Conservation (phyloP, 2,113 vertebrate species). For the Chaetura pelagica region DNA sequence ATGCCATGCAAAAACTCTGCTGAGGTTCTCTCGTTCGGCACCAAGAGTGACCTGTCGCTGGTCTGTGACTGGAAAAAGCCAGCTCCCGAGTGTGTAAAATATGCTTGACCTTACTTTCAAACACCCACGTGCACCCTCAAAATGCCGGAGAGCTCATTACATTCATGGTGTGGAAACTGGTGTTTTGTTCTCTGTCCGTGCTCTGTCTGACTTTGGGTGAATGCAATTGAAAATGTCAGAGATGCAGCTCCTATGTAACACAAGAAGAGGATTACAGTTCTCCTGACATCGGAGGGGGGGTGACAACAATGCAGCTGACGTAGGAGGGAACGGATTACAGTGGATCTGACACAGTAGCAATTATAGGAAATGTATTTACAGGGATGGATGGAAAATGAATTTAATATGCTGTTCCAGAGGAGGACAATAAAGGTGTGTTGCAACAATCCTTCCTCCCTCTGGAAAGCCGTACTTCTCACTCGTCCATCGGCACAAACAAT, state of each 20-base stretch:
- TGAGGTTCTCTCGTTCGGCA: not conserved
- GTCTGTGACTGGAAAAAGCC: not conserved
- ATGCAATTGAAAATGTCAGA: conserved; percentile 36
- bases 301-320: conserved; percentile 66
- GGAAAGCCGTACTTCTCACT: not conserved
- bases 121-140: not conserved
- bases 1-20: not conserved
- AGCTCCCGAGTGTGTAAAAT: not conserved
- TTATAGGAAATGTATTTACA: conserved; percentile 46
- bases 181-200: not conserved
- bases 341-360: conserved; percentile 54
- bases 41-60: not conserved
- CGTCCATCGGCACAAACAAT: conserved; percentile 33
- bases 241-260: conserved; percentile 3
- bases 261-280: conserved; percentile 48
- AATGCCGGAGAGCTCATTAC: not conserved
- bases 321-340: conserved; percentile 37
- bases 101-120: not conserved
- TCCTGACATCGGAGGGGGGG: conserved; percentile 31
- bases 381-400: conserved; percentile 25
- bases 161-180: not conserved
- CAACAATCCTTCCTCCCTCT: conserved; percentile 1
- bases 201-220: not conserved
- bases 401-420: conserved; percentile 19
- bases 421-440: conserved; percentile 61